Evolutionary conservation across 2,113 vertebrate genomes (phyloP).

Genomic region (Gila orcuttii): DNA sequence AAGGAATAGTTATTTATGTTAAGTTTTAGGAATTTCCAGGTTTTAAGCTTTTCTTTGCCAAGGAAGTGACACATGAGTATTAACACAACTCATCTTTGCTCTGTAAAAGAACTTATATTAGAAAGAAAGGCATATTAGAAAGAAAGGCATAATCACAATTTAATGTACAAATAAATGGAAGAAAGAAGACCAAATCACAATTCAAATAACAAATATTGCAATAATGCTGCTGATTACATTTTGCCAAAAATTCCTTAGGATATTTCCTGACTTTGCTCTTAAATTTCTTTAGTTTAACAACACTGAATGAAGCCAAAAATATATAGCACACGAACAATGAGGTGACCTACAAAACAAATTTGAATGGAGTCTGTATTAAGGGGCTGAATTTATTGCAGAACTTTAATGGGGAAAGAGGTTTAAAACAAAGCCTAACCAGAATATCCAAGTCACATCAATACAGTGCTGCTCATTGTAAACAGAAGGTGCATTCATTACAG

Average conservation of each 20-base stretch:
- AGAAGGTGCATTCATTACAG: neutral
- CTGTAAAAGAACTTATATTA: neutral
- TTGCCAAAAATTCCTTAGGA: neutral
- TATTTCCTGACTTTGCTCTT: neutral
- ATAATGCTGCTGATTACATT: neutral
- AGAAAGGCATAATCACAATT: neutral
- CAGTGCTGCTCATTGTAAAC: neutral
- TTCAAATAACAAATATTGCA: neutral
- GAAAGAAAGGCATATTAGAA: neutral
- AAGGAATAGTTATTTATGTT: neutral
- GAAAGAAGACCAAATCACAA: neutral
- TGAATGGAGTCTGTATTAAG: neutral
- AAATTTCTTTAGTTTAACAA: neutral
- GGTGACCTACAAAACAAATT: neutral
- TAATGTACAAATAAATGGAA: too few species aligned
- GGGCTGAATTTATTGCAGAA: neutral
- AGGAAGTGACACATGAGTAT: neutral
- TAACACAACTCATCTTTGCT: neutral
- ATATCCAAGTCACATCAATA: neutral
- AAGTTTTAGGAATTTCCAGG: neutral
- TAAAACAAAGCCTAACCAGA: slow-evolving; percentile 1
- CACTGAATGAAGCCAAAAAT: neutral
- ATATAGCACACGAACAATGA: neutral
- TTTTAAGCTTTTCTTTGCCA: neutral
- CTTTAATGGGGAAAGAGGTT: neutral